Evolutionary conservation across 2,797 vertebrate species (phyloP).

Genomic region (Chloroceryle inda): DNA sequence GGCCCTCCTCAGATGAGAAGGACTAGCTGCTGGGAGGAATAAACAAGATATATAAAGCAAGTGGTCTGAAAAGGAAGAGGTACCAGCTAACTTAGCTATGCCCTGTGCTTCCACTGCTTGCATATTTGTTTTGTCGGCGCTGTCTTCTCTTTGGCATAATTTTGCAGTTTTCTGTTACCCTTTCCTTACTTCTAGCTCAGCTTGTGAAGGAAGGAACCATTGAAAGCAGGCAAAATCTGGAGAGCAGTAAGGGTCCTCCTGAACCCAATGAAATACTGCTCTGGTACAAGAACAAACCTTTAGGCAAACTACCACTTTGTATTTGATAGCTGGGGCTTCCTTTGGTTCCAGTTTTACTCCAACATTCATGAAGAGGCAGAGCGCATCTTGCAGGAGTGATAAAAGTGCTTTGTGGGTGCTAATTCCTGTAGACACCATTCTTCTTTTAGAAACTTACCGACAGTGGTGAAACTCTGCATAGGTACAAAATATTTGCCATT

Average conservation of each 20-base stretch:
- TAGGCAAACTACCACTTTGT: accelerated
- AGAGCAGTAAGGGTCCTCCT: neutral
- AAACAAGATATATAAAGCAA: neutral
- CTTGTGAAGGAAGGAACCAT: neutral
- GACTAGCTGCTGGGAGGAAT: neutral
- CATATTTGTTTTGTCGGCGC: neutral
- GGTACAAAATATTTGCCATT: neutral
- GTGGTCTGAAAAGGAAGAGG: neutral
- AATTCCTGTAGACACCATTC: neutral
- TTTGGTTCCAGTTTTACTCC: neutral
- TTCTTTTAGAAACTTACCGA: neutral
- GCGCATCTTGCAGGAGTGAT: accelerated
- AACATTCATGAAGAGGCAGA: neutral
- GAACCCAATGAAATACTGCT: neutral
- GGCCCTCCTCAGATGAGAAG: neutral
- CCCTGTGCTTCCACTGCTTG: neutral
- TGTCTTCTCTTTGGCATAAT: neutral
- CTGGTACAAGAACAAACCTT: neutral
- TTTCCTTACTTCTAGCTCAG: neutral
- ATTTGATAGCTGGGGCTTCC: neutral
- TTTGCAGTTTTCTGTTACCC: neutral
- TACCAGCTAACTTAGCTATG: neutral
- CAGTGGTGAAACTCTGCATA: neutral
- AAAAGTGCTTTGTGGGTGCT: neutral
- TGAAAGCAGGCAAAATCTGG: neutral